These are phyloP conservation scores for Fukomys damarensis DNA, from an alignment of 2,113 vertebrate genomes.

Conservation along the genomic window DNA sequence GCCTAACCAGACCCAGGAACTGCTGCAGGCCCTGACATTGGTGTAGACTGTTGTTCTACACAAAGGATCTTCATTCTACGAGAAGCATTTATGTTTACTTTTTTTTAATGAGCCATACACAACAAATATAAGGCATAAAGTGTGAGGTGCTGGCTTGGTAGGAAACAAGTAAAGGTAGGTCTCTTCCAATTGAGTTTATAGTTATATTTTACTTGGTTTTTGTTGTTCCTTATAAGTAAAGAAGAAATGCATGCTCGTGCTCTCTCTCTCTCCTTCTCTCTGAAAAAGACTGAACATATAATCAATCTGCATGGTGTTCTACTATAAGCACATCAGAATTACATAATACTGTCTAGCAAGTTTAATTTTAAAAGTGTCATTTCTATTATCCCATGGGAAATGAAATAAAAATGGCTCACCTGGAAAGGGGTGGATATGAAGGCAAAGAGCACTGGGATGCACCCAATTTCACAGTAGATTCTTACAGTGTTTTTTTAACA, in stretches of 20 bases:
- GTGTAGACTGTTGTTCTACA: background rate
- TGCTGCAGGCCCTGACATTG: rapidly evolving
- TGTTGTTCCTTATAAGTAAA: background rate
- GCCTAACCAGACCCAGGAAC: background rate
- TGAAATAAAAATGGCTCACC: background rate
- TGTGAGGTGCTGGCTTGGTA: background rate
- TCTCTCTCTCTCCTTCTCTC: too few relatives aligned
- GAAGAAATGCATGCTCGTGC: background rate
- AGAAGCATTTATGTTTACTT: background rate
- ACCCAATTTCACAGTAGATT: background rate
- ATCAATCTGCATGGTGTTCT: background rate
- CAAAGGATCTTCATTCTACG: background rate
- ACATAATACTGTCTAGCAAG: background rate
- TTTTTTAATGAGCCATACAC: background rate
- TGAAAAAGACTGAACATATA: background rate
- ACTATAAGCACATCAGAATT: background rate
- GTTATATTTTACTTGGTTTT: background rate
- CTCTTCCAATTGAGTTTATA: background rate
- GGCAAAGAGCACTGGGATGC: background rate
- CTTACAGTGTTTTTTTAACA: background rate
- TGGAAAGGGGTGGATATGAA: background rate
- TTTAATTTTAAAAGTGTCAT: background rate
- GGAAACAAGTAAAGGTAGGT: background rate
- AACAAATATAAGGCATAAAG: background rate
- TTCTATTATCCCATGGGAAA: background rate